phyloP scores from a whole-genome alignment of 2,113 vertebrate genomes.

The Pseudonaja textilis region DNA sequence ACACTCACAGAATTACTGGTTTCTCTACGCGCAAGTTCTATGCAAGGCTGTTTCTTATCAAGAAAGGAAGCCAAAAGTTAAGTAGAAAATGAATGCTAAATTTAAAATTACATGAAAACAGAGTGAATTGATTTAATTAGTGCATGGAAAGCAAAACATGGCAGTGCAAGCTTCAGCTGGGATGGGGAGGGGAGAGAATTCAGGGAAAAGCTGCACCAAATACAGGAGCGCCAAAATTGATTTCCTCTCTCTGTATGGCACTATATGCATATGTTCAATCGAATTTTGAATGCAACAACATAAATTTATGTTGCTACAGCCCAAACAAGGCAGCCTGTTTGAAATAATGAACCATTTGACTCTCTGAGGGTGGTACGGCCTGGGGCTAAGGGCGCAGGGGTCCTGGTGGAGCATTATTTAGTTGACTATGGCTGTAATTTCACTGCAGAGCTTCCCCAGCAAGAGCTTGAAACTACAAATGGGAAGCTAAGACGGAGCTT shows the following conservation, averaged over 20 bases:
- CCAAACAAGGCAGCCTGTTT: neutral
- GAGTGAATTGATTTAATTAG: conserved; percentile 81
- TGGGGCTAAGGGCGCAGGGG: neutral
- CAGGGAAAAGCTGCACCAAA: conserved; percentile 47
- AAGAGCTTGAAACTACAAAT: neutral
- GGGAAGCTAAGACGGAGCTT: neutral
- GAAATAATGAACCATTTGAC: neutral
- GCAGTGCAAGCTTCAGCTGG: conserved; percentile 64
- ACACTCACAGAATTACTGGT: conserved; percentile 71
- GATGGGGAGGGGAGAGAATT: conserved; percentile 42
- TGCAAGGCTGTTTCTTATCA: conserved; percentile 79
- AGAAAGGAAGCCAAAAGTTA: conserved; percentile 81
- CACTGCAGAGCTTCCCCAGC: neutral
- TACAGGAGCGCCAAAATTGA: conserved; percentile 43
- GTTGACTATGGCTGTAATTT: neutral
- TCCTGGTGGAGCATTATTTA: neutral
- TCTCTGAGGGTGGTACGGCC: neutral
- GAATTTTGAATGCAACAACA: conserved; percentile 57
- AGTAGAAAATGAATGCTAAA: conserved; percentile 83
- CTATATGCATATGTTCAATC: neutral
- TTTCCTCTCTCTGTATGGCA: neutral
- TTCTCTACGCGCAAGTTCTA: conserved; percentile 74
- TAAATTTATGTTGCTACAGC: conserved; percentile 58
- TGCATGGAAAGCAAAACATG: conserved; percentile 71
- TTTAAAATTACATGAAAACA: conserved; percentile 80